phyloP scores from a whole-genome alignment of 2,113 vertebrate species.

The Chionomys nivalis region DNA sequence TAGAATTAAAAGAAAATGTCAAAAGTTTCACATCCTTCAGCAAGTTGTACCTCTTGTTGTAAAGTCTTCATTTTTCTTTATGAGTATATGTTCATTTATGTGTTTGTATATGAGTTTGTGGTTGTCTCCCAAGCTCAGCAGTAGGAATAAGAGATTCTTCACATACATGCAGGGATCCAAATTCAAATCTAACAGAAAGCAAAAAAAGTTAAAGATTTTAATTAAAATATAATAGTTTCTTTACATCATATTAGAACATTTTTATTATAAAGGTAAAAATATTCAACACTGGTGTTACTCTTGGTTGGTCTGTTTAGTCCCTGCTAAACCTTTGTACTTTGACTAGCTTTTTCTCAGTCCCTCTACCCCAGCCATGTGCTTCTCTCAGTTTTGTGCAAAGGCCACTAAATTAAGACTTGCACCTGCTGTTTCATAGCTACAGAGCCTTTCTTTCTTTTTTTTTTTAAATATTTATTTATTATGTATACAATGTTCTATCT shows the following conservation, averaged over 20 bases:
- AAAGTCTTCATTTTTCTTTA: not conserved
- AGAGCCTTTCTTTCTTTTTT: not conserved
- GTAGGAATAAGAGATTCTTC: not conserved
- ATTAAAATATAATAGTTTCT: not conserved
- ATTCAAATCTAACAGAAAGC: not conserved
- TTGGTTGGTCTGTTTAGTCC: too few species aligned
- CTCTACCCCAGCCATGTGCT: not conserved
- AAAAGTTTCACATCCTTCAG: not conserved
- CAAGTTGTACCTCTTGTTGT: not conserved
- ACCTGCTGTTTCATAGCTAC: not conserved
- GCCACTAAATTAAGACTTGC: too few species aligned
- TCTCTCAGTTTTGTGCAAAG: not conserved
- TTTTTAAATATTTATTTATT: too few species aligned
- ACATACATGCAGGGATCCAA: too few species aligned
- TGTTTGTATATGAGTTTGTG: not conserved
- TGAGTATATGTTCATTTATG: not conserved
- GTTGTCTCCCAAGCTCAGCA: not conserved
- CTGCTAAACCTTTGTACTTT: not conserved
- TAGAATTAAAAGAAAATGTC: not conserved
- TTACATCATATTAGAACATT: not conserved
- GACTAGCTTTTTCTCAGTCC: not conserved
- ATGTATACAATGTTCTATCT: too few species aligned
- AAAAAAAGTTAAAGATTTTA: not conserved
- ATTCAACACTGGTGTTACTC: fast-evolving
- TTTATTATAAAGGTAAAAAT: not conserved